Evolutionary conservation across 2,113 vertebrate species (phyloP).

Genomic region (Pygathrix nemaeus): DNA sequence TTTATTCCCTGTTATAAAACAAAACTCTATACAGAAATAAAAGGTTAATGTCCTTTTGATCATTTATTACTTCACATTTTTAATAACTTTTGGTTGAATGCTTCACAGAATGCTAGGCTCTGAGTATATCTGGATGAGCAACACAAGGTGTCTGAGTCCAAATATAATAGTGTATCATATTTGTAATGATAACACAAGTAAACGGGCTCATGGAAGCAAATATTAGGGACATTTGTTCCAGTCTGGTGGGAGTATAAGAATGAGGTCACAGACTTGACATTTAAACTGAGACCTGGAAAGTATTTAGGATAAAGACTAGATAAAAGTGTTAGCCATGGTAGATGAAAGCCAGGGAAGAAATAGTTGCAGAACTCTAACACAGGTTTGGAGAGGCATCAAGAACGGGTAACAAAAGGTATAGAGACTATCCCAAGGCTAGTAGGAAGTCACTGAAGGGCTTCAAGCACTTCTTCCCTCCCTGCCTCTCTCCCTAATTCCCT

Average conservation of each 20-base stretch:
- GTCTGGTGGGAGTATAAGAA: not conserved
- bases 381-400: not conserved
- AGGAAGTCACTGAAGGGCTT: not conserved
- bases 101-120: not conserved
- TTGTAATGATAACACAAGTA: not conserved
- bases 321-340: no score
- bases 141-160: not conserved
- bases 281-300: not conserved
- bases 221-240: not conserved
- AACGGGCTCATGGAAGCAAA: not conserved
- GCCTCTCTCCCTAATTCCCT: no score
- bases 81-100: conserved; percentile 18
- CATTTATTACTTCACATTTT: conserved; percentile 7
- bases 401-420: not conserved
- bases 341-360: not conserved
- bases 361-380: not conserved
- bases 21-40: not conserved
- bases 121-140: not conserved
- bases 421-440: not conserved
- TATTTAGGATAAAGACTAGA: not conserved
- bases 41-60: not conserved
- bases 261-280: not conserved
- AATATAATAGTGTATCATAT: not conserved
- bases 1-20: not conserved
- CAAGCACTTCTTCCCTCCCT: not conserved